phyloP scores from a whole-genome alignment of 2,797 vertebrate species.

The Sebastes nivosus region DNA sequence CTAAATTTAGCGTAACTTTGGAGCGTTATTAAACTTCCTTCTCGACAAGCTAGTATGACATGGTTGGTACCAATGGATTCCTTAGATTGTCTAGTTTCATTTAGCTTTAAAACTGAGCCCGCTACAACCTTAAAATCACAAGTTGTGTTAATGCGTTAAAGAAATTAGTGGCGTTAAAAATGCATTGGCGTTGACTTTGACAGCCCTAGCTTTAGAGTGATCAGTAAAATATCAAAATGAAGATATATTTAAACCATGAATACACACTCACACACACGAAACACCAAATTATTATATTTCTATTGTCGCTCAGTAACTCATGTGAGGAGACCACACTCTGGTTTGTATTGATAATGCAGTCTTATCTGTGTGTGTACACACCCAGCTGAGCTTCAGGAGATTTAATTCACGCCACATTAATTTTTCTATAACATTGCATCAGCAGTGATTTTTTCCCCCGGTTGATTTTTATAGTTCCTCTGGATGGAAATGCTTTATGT shows the following conservation, averaged over 20 bases:
- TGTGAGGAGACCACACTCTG: conserved; percentile 25
- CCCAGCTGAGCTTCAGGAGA: conserved; percentile 36
- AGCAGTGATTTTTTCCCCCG: conserved; percentile 5
- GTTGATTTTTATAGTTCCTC: conserved; percentile 28
- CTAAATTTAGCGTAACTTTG: rapidly evolving
- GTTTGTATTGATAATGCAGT: conserved; percentile 34
- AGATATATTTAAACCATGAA: neutral
- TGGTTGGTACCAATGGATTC: too few species aligned
- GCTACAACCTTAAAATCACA: too few species aligned
- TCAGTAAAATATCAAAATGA: neutral
- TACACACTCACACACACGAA: neutral
- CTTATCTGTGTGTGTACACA: conserved; percentile 36
- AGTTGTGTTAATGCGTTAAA: too few species aligned
- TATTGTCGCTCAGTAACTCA: conserved; percentile 5
- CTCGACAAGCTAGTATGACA: too few species aligned
- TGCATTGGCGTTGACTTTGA: too few species aligned
- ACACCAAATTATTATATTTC: neutral
- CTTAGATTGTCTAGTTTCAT: rapidly evolving
- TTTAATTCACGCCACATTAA: conserved; percentile 53
- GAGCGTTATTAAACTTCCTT: rapidly evolving
- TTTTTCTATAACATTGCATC: conserved; percentile 45
- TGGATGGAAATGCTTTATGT: conserved; percentile 24
- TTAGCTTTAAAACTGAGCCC: too few species aligned
- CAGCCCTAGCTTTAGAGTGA: neutral
- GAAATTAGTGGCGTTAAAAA: too few species aligned